A percentile compares a stretch with the other conserved stretches of the same genome.
Evolutionary conservation across 2,888 invertebrate genomes (phyloP).

Genomic region (Pyrrhopygopsis socrates): DNA sequence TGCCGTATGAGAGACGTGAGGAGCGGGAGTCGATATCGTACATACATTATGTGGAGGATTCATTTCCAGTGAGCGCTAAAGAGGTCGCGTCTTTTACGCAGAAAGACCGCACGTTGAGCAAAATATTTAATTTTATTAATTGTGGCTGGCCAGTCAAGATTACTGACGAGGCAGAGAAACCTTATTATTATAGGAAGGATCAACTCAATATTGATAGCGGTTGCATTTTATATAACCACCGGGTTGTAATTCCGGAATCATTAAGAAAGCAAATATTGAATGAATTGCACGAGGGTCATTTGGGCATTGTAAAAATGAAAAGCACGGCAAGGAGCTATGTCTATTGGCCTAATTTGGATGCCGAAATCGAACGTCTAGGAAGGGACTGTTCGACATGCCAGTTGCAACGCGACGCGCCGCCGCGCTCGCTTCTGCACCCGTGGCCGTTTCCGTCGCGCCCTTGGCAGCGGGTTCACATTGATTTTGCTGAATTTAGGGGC

Average conservation of each 20-base stretch:
- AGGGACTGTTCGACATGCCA: slow-evolving; percentile 75
- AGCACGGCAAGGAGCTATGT: slow-evolving; percentile 73
- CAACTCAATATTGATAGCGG: slow-evolving; percentile 17
- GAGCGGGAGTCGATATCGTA: slow-evolving; percentile 5
- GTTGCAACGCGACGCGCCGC: slow-evolving; percentile 74
- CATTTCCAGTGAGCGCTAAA: slow-evolving; percentile 22
- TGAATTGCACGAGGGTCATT: slow-evolving; percentile 58
- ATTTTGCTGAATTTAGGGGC: slow-evolving; percentile 66
- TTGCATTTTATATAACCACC: slow-evolving; percentile 27
- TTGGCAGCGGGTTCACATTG: slow-evolving; percentile 77
- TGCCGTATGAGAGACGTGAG: slow-evolving; percentile 17
- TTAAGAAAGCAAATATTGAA: neutral
- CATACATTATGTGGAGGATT: slow-evolving; percentile 18
- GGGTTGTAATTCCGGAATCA: slow-evolving; percentile 22
- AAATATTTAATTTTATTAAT: slow-evolving; percentile 2
- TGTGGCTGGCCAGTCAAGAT: slow-evolving; percentile 1
- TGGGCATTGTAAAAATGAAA: slow-evolving; percentile 82
- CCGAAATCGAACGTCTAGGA: slow-evolving; percentile 70
- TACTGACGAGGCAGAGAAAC: slow-evolving; percentile 1
- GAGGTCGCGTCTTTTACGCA: slow-evolving; percentile 14
- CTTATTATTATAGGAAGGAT: slow-evolving; percentile 9
- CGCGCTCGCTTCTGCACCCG: slow-evolving; percentile 67
- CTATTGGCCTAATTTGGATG: slow-evolving; percentile 81
- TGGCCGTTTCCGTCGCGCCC: slow-evolving; percentile 75
- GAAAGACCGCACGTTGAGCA: slow-evolving; percentile 16